These are phyloP conservation scores for Erythrocercus mccallii DNA, from an alignment of 2,113 vertebrate genomes.

Conservation along the genomic window DNA sequence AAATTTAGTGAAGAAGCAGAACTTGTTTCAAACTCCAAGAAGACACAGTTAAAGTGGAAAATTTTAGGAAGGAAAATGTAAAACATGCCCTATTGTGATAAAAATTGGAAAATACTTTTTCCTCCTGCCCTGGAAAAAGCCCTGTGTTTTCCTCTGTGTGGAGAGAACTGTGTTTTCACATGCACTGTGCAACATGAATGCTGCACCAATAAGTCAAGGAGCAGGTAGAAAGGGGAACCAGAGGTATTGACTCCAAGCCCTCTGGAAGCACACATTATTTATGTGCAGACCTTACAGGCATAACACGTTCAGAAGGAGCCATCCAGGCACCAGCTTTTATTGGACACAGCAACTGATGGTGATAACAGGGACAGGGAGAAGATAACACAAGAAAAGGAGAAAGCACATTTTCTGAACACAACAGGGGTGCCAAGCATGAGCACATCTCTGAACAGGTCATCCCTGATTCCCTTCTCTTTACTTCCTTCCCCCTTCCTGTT, in stretches of 20 bases:
- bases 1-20: not conserved
- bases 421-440: not conserved
- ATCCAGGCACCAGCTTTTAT: not conserved
- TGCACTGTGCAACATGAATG: not conserved
- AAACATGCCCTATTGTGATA: not conserved
- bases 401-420: not conserved
- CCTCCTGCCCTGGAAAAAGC: not conserved
- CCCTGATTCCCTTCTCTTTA: not conserved
- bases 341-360: not conserved
- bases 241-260: not conserved
- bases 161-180: not conserved
- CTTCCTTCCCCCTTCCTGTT: not conserved
- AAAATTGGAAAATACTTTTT: not conserved
- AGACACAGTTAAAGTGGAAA: not conserved
- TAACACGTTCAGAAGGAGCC: not conserved
- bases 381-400: not conserved
- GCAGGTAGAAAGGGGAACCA: not conserved
- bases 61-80: not conserved
- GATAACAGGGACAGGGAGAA: not conserved
- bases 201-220: not conserved
- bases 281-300: not conserved
- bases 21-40: not conserved
- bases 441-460: not conserved
- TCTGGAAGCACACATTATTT: not conserved
- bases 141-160: not conserved